Percentiles rank a stretch among this genome's conserved stretches.
Evolutionary conservation across 2,888 invertebrate genomes (phyloP).

Genomic region (Platycheirus albimanus): DNA sequence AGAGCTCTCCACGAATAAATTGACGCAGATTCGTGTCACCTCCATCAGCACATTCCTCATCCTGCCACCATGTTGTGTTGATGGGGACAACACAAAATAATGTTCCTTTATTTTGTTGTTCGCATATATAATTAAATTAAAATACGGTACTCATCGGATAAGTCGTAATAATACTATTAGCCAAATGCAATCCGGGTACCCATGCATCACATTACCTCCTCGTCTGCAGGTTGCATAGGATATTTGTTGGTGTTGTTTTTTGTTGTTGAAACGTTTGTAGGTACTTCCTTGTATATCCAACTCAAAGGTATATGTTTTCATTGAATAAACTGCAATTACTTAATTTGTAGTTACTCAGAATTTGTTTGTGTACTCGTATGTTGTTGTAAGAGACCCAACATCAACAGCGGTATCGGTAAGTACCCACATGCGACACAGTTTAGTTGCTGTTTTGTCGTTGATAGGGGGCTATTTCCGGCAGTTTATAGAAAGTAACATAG

Average conservation of each 20-base stretch:
- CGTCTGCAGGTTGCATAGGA: neutral
- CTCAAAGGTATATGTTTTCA: neutral
- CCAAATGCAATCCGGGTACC: slow-evolving; percentile 49
- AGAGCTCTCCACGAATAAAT: slow-evolving; percentile 6
- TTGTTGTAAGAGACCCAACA: neutral
- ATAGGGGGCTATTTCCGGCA: slow-evolving; percentile 64
- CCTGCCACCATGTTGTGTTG: neutral
- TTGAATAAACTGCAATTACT: slow-evolving; percentile 60
- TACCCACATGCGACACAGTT: slow-evolving; percentile 67
- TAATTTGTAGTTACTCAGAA: slow-evolving; percentile 61
- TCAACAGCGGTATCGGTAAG: slow-evolving; percentile 37
- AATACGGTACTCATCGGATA: slow-evolving; percentile 70
- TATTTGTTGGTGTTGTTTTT: neutral
- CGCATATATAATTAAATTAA: slow-evolving; percentile 68
- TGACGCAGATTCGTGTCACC: slow-evolving; percentile 40
- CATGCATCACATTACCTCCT: slow-evolving; percentile 19
- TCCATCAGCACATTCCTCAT: neutral
- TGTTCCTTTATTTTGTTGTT: slow-evolving; percentile 63
- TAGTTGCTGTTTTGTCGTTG: slow-evolving; percentile 66
- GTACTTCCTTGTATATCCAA: neutral
- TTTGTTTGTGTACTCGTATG: slow-evolving; percentile 7
- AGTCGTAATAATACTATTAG: slow-evolving; percentile 72
- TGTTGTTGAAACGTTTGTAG: neutral
- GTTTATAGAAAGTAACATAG: slow-evolving; percentile 14
- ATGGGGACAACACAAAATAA: slow-evolving; percentile 22